Evolutionary conservation across 1,140 invertebrate genomes (phyloP).

Genomic region (Penaeus vannamei): DNA sequence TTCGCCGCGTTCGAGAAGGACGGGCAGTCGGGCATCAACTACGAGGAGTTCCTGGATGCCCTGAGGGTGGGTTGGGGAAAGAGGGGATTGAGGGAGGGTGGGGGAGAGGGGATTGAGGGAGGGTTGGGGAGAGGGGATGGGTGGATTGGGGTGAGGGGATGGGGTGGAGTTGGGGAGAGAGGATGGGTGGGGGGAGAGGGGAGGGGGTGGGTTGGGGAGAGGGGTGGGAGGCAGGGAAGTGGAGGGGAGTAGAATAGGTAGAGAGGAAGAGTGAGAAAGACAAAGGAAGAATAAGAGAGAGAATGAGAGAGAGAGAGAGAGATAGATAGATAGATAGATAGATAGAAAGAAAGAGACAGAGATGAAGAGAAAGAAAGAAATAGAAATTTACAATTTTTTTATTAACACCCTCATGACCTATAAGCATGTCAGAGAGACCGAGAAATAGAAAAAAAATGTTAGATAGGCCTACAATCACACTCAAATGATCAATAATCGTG

Average conservation of each 20-base stretch:
- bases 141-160: background rate
- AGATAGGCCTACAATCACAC: too few relatives aligned
- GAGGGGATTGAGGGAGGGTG: background rate
- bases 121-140: background rate
- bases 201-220: background rate
- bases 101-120: background rate
- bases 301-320: background rate
- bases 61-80: slow-evolving; percentile 81
- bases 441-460: too few relatives aligned
- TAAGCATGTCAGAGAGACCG: too few relatives aligned
- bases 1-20: slow-evolving; percentile 88
- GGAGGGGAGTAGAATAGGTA: background rate
- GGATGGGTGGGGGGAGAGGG: background rate
- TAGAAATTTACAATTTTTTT: too few relatives aligned
- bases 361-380: too few relatives aligned
- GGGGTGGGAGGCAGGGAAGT: too few relatives aligned
- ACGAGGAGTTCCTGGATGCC: slow-evolving; percentile 89
- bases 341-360: too few relatives aligned
- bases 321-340: background rate
- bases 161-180: background rate
- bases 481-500: too few relatives aligned
- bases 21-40: slow-evolving; percentile 85
- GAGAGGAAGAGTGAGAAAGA: background rate
- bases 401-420: too few relatives aligned
- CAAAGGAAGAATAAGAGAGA: background rate